phyloP scores from a whole-genome alignment of 2,797 vertebrate species.

The Spinus olivaceus region DNA sequence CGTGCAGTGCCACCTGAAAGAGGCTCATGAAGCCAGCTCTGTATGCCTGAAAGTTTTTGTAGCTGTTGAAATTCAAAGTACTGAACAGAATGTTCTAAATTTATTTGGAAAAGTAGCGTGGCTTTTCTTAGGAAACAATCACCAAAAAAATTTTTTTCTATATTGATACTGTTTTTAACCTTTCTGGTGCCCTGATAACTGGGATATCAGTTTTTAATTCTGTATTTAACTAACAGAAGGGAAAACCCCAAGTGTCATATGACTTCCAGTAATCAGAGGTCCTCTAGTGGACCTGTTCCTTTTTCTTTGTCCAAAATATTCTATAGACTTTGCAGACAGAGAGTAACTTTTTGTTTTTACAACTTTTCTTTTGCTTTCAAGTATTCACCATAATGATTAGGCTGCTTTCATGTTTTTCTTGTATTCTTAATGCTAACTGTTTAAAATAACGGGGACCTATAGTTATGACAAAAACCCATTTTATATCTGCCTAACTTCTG shows the following conservation, averaged over 20 bases:
- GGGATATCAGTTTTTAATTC: background rate
- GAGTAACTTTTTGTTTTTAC: background rate
- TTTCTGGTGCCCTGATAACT: background rate
- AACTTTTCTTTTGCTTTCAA: background rate
- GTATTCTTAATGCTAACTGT: background rate
- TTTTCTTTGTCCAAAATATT: background rate
- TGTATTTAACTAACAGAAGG: background rate
- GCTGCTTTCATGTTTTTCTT: background rate
- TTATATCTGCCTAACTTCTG: background rate
- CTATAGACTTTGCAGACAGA: background rate
- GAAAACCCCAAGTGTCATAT: background rate
- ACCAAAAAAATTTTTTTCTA: background rate
- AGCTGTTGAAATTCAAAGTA: background rate
- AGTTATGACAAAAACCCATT: background rate
- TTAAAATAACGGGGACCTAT: background rate
- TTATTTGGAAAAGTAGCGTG: background rate
- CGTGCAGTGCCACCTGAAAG: background rate
- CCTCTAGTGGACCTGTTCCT: background rate
- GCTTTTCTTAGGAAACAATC: slow-evolving; percentile 13
- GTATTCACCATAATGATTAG: background rate
- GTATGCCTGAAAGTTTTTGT: background rate
- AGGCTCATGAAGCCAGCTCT: background rate
- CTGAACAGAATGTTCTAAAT: background rate
- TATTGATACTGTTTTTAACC: background rate
- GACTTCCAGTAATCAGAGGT: background rate